Conservation (phyloP, 2,797 vertebrate genomes). For the Sardinella longiceps region DNA sequence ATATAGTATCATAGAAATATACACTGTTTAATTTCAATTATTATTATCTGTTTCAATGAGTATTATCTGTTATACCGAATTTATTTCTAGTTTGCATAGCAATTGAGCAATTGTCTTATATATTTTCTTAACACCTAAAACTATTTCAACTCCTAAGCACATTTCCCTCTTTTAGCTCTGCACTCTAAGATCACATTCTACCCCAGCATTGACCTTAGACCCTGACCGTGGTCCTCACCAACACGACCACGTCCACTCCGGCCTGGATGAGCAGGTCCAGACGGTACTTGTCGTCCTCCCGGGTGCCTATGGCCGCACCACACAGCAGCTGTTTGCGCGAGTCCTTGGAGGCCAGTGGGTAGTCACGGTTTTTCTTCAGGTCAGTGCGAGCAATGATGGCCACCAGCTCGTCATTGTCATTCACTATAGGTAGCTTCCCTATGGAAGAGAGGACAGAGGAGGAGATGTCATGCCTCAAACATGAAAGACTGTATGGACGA, state of each 20-base stretch:
- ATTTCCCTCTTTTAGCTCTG: not conserved
- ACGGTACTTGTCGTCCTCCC: conserved; percentile 90
- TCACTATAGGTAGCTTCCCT: conserved; percentile 93
- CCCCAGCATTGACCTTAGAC: not conserved
- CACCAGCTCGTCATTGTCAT: conserved; percentile 86
- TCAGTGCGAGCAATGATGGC: conserved; percentile 91
- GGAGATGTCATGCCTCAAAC: not conserved
- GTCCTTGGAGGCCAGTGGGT: conserved; percentile 91
- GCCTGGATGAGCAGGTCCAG: conserved; percentile 89
- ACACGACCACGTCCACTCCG: conserved; percentile 86
- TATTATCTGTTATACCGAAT: no score
- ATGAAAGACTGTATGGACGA: not conserved
- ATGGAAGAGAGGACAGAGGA: not conserved
- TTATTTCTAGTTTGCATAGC: no score
- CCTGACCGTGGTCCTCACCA: conserved; percentile 71
- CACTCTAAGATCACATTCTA: not conserved
- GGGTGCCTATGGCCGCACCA: conserved; percentile 87
- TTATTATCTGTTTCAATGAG: no score
- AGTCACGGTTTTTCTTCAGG: conserved; percentile 93
- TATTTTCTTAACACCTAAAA: not conserved
- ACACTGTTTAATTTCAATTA: no score
- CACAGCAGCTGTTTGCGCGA: conserved; percentile 90
- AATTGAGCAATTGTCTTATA: no score
- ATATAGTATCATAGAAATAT: no score
- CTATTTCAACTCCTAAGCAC: not conserved